phyloP scores from a whole-genome alignment of 2,113 vertebrate species.

The Chlamydotis undulata region DNA sequence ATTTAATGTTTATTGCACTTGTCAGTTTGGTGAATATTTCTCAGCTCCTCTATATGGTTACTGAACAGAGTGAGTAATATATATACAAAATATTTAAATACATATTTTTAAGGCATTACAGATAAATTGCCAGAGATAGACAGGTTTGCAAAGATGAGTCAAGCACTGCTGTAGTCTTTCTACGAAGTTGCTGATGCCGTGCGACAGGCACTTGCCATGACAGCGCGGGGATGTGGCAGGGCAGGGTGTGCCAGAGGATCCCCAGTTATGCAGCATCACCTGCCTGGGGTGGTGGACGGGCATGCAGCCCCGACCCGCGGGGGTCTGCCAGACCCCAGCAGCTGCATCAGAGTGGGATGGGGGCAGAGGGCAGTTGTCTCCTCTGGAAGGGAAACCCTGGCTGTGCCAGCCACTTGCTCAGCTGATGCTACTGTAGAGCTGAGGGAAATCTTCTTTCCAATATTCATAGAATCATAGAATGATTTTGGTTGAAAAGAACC shows the following conservation, averaged over 20 bases:
- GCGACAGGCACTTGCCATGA: neutral
- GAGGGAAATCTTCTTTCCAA: neutral
- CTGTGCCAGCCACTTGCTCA: neutral
- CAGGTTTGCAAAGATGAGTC: neutral
- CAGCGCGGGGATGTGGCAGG: neutral
- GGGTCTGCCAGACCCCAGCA: neutral
- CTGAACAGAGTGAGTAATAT: neutral
- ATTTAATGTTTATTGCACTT: neutral
- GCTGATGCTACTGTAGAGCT: neutral
- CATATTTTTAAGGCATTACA: neutral
- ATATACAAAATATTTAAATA: neutral
- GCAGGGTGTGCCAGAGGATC: neutral
- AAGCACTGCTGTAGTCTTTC: neutral
- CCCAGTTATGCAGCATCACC: neutral
- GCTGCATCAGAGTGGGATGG: neutral
- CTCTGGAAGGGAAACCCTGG: neutral
- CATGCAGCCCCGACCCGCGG: neutral
- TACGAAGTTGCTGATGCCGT: accelerated
- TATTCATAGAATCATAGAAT: too few species aligned
- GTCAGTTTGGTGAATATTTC: neutral
- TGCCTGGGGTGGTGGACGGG: neutral
- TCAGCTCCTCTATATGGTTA: neutral
- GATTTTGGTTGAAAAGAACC: too few species aligned
- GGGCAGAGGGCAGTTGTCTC: accelerated
- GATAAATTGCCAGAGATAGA: neutral